These are phyloP conservation scores for Alectura lathami DNA, from an alignment of 2,113 vertebrate species.

Conservation along the genomic window DNA sequence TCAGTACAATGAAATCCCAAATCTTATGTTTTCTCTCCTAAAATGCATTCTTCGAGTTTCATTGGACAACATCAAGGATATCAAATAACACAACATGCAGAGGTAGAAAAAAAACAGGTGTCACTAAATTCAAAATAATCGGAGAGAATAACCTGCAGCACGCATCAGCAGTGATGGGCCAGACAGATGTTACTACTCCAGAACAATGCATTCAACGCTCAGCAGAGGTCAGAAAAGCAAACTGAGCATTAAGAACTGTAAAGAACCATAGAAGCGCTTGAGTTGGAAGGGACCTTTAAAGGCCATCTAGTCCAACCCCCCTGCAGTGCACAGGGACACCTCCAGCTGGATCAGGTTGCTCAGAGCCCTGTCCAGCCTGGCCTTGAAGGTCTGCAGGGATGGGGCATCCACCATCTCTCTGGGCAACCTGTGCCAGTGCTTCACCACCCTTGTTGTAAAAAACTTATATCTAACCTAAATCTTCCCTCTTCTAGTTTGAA, in stretches of 20 bases:
- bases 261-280: no score
- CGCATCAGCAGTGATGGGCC: not conserved
- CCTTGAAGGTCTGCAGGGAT: no score
- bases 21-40: not conserved
- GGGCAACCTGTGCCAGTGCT: no score
- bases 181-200: not conserved
- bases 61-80: not conserved
- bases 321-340: no score
- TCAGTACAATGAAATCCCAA: not conserved
- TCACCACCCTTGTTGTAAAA: no score
- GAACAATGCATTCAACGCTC: not conserved
- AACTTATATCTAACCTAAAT: no score
- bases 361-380: no score
- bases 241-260: not conserved
- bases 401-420: no score
- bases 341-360: no score
- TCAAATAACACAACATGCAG: accelerated
- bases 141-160: not conserved
- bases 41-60: not conserved
- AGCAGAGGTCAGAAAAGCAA: not conserved
- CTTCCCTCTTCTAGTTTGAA: no score
- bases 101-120: not conserved
- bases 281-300: no score
- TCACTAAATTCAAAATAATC: not conserved
- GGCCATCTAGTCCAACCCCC: no score